Evolutionary conservation across 2,113 vertebrate species (phyloP).

Genomic region (Dolichallabes microphthalmus): DNA sequence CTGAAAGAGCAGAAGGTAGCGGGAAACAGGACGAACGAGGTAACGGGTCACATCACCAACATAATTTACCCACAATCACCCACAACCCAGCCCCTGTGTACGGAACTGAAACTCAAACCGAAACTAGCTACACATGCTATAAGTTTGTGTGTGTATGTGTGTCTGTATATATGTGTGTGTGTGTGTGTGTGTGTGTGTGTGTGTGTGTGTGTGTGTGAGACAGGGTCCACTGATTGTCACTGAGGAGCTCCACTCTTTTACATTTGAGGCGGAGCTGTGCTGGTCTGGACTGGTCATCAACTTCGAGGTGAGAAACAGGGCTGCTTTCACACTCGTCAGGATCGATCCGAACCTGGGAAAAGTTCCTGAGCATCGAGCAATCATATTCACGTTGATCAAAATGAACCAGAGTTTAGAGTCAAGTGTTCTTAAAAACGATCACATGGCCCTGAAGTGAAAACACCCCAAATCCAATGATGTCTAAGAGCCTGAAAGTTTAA

Average conservation of each 20-base stretch:
- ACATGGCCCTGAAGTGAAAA: too few species aligned
- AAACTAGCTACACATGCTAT: neutral
- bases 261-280: constrained; percentile 90
- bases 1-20: constrained; percentile 93
- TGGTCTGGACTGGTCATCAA: constrained; percentile 85
- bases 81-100: neutral
- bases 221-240: constrained; percentile 96
- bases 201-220: constrained; percentile 24
- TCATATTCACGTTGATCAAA: too few species aligned
- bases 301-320: constrained; percentile 78
- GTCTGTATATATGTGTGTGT: too few species aligned
- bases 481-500: too few species aligned
- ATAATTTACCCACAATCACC: neutral
- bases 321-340: too few species aligned
- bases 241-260: constrained; percentile 94
- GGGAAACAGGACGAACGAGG: constrained; percentile 90
- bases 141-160: neutral
- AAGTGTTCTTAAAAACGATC: too few species aligned
- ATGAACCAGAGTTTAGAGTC: too few species aligned
- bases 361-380: too few species aligned
- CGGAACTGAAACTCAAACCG: neutral
- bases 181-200: constrained; percentile 31
- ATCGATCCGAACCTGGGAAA: too few species aligned
- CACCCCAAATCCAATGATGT: too few species aligned
- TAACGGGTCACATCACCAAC: constrained; percentile 55